Conservation (phyloP, 2,797 vertebrate genomes). For the Rhinoraja longicauda region DNA sequence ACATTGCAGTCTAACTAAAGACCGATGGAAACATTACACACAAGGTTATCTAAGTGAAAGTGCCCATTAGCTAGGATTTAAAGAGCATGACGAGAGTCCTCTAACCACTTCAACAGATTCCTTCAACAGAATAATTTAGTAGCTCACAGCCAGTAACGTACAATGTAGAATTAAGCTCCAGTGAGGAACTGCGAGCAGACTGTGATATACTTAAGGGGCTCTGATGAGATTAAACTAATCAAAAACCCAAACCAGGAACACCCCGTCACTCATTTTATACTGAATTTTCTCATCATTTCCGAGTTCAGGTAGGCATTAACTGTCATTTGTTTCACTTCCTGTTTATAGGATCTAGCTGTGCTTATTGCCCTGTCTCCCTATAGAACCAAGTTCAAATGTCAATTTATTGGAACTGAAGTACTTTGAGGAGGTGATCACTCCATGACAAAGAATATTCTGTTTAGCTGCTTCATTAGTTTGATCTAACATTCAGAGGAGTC, state of each 20-base stretch:
- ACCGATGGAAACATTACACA: conserved; percentile 12
- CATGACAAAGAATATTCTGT: not conserved
- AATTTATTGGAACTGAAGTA: not conserved
- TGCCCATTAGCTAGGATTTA: conserved; percentile 31
- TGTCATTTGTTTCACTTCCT: not conserved
- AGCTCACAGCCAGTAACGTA: not conserved
- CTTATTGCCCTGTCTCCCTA: not conserved
- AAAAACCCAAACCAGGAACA: not conserved
- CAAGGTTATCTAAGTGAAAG: conserved; percentile 30
- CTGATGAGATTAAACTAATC: not conserved
- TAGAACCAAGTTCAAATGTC: not conserved
- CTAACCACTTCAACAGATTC: conserved; percentile 8
- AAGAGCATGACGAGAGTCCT: conserved; percentile 30
- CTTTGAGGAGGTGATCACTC: not conserved
- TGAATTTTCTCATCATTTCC: not conserved
- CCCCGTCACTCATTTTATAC: too few species aligned
- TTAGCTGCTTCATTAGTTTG: not conserved
- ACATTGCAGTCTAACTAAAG: not conserved
- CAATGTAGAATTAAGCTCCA: conserved; percentile 6
- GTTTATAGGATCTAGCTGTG: not conserved
- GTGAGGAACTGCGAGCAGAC: not conserved
- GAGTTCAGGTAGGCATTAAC: not conserved
- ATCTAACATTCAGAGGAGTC: not conserved
- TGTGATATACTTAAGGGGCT: not conserved
- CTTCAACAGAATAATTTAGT: conserved; percentile 33